These are phyloP conservation scores for Pantherophis guttatus DNA, from an alignment of 2,113 vertebrate genomes.

Conservation along the genomic window DNA sequence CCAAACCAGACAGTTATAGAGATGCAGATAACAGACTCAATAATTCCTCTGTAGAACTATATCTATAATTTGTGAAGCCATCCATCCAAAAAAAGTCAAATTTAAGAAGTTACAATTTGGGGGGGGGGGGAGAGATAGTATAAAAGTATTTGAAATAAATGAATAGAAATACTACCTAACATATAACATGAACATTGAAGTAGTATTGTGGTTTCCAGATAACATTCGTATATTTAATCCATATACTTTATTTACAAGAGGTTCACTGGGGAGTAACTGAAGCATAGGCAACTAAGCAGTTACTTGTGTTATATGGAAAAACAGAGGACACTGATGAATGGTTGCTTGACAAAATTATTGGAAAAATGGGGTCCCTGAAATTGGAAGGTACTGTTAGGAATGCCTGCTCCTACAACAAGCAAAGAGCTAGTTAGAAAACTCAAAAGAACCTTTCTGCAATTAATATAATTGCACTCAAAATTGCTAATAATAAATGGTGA, in stretches of 20 bases:
- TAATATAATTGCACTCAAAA: constrained; percentile 30
- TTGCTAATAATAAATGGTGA: constrained; percentile 35
- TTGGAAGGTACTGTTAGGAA: background rate
- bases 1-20: no score
- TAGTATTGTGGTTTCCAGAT: background rate
- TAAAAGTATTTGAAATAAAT: background rate
- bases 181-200: background rate
- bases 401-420: background rate
- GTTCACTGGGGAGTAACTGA: background rate
- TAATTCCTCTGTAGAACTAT: no score
- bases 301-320: background rate
- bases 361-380: background rate
- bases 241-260: background rate
- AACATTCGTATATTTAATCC: background rate
- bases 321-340: background rate
- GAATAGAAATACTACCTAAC: background rate
- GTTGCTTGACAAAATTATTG: background rate
- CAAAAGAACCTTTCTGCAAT: constrained; percentile 39
- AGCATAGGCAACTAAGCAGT: background rate
- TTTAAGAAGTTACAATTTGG: background rate
- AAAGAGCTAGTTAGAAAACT: constrained; percentile 23
- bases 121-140: rapidly evolving
- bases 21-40: no score
- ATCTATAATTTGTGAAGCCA: background rate
- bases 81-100: background rate